Base-by-base conservation (phyloP, 2,113 vertebrate genomes). In the Heterotilapia buettikoferi region DNA sequence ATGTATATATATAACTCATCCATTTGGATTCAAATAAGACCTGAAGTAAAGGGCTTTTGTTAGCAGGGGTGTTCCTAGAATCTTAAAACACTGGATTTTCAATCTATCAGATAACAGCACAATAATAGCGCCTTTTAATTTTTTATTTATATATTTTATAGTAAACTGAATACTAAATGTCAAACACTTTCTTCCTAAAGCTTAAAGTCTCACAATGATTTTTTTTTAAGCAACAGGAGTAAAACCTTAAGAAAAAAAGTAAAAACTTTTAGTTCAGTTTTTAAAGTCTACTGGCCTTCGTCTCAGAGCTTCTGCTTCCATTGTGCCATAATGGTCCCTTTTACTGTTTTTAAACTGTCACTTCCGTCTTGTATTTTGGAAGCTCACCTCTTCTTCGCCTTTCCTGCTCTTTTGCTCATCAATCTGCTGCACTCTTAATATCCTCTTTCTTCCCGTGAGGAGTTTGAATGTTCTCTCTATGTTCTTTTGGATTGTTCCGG, bases 401-500 rank as follows among this genome's bases (percentile, higher is more conserved):
- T 66, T 66, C 10, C 61, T n/a, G 0, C 3, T n/a, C 61, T 38
- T 66, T 66, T 38, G 6, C 3, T 66, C n/a, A n/a, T 66, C 33
- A n/a, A 2, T 38, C 33, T 66, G 61, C 31, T 66, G 61, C 61
- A 0, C 33, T 66, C 31, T 7, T 36, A 66, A 66, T n/a, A n/a
- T 66, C 1, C 18, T 66, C 18, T 36, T 63, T 36, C 40, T 26
- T 2, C 13, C 40, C 1, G 1, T 11, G 40, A 29, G 40, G 21
- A 47, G 40, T 47, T 45, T 73, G 8, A 16, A 47, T 73, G 3
- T 47, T 47, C 16, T 43, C 43, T 10, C 68, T 16, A 5, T 73
- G 68, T 45, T 73, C 13, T 26, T 63, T 63, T 18, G 40, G 40
- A 26, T 47, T 47, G 9, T 76, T 47, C 24, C 1, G 0, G 0